Base-by-base conservation (phyloP, 2,113 vertebrate genomes). In the Xenopus tropicalis region DNA sequence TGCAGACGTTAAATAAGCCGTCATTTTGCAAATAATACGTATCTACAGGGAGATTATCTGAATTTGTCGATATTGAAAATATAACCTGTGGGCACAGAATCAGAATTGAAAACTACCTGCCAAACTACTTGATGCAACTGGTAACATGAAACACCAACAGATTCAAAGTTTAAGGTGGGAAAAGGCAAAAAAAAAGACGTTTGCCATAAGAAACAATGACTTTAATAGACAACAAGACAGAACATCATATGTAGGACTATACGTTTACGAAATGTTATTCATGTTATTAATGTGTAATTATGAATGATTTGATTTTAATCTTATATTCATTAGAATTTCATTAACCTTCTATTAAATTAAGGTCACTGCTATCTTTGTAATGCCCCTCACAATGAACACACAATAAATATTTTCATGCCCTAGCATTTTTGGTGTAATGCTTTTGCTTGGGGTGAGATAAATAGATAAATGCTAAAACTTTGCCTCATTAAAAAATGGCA, bases 291-390 rank as follows among this genome's bases (percentile, higher is more conserved):
- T 66, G 37, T 61, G 63, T 58, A 59, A 67, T 67, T 67, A 59
- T 29, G 37, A 74, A 17, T 46, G 22, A 67, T 59, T 66, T 42
- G 14, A 58, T 57, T 67, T 59, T 44, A 59, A 73, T 73, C 64
- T 44, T 43, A 25, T 74, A 61, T 51, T 46, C 22, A 67, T 67
- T 16, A 59, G 23, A 10, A 58, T 61, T 74, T 61, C 21, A 67
- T 74, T 67, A 51, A 74, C 64, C 64, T 74, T 74, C 61, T 9
- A 67, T 48, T 74, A 58, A 58, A 57, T 59, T 59, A 67, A 61
- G 64, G 43, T 67, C 56, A 51, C 43, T 54, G 19, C 8, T 13
- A 54, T 54, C 52, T 54, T 54, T n/a, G 52, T 46, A 61, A 59
- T 48, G 54, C 24, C 29, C 64, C n/a, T 43, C 23, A 23, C 20